Percentiles rank a stretch among this genome's conserved stretches.
phyloP scores from a whole-genome alignment of 2,797 vertebrate species.

The Rhadinocentrus ornatus region DNA sequence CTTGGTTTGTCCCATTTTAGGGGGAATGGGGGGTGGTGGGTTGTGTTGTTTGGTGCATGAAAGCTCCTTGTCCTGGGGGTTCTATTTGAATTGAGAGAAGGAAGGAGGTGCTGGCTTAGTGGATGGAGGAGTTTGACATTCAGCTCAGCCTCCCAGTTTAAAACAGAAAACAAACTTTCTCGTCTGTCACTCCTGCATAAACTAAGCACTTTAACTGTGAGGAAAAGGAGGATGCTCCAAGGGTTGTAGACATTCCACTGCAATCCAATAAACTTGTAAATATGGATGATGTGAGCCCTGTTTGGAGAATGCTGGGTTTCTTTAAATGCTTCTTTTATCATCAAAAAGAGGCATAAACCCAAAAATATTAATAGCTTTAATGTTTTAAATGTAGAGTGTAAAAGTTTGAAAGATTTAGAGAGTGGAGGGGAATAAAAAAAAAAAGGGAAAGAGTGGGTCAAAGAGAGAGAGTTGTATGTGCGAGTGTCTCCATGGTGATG shows the following conservation, averaged over 20 bases:
- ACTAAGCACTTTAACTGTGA: slow-evolving; percentile 29
- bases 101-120: slow-evolving; percentile 33
- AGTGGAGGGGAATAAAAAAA: slow-evolving; percentile 38
- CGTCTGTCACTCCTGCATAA: slow-evolving; percentile 28
- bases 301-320: neutral
- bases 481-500: slow-evolving; percentile 79
- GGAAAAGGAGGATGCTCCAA: slow-evolving; percentile 10
- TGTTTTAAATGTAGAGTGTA: slow-evolving; percentile 2
- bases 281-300: neutral
- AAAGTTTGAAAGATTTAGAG: slow-evolving; percentile 48
- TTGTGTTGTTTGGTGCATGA: slow-evolving; percentile 42
- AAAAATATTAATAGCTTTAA: slow-evolving; percentile 17
- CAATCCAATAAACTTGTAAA: slow-evolving; percentile 5
- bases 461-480: slow-evolving; percentile 60
- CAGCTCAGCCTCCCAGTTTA: slow-evolving; percentile 58
- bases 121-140: slow-evolving; percentile 70
- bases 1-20: slow-evolving; percentile 16
- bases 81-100: slow-evolving; percentile 44
- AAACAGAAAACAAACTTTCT: slow-evolving; percentile 40
- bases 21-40: neutral
- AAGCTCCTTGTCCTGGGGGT: slow-evolving; percentile 54
- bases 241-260: slow-evolving; percentile 4
- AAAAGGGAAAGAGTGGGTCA: slow-evolving; percentile 31
- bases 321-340: slow-evolving; percentile 2
- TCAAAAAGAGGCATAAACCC: slow-evolving; percentile 2